Conservation (phyloP, 2,888 invertebrate genomes). For the Rhagonycha lutea region DNA sequence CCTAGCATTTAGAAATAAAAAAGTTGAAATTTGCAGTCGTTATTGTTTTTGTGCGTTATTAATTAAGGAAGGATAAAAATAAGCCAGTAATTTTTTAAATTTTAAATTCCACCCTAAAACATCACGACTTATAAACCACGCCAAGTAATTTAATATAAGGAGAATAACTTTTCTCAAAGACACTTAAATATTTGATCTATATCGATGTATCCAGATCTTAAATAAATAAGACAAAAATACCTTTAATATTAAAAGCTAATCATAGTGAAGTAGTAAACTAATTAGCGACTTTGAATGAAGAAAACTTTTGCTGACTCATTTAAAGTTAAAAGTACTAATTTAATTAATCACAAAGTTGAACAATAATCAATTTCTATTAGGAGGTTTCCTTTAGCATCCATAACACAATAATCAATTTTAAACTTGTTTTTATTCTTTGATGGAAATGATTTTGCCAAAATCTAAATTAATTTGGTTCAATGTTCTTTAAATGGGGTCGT, state of each 20-base stretch:
- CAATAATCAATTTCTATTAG: not conserved
- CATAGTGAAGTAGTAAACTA: not conserved
- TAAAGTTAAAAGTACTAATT: not conserved
- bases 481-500: not conserved
- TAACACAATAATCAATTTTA: not conserved
- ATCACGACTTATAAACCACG: too few relatives aligned
- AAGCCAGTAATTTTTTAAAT: not conserved
- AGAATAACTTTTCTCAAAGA: too few relatives aligned
- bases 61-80: not conserved
- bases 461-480: not conserved
- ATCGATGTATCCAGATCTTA: not conserved
- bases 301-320: not conserved
- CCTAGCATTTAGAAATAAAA: not conserved
- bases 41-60: not conserved
- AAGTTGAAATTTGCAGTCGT: not conserved
- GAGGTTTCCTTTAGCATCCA: not conserved
- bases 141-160: too few relatives aligned
- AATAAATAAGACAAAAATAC: not conserved
- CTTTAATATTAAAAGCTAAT: not conserved
- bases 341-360: not conserved
- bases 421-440: not conserved
- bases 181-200: not conserved
- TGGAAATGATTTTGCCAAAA: not conserved
- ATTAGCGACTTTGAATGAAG: not conserved
- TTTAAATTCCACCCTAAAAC: not conserved